Evolutionary conservation across 2,113 vertebrate genomes (phyloP), one percentile per base, ranked within the genome.

Genomic region (Carlito syrichta): DNA sequence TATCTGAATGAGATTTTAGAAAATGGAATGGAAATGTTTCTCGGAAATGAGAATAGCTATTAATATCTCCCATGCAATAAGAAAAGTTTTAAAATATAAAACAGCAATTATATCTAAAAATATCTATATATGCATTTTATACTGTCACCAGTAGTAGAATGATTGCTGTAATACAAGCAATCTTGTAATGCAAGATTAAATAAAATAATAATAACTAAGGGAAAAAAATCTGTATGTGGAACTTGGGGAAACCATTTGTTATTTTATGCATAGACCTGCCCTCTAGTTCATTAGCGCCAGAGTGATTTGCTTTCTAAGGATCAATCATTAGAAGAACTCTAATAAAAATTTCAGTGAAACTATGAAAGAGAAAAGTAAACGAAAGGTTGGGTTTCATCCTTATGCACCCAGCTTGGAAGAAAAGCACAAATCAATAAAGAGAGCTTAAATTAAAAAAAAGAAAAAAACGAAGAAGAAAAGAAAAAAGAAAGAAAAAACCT

Each of bases 351-450:
- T 79, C 48, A 91, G 30, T 40, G 45, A 91, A 98, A 96, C 94
- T 63, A 95, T 79, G 95, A 77, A 94, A 78, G 95, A 97, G 83
- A 95, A 77, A 94, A 98, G 90, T 69, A 92, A 98, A 97, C 12
- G 50, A 94, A 98, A 97, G 82, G 71, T 82, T 79, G 19, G 48
- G 23, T 78, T 96, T 89, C 69, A 92, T 89, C 91, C 90, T 96
- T 91, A 25, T 50, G 58, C 52, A 11, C 62, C 52, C 76, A 77
- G 63, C n/a, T 54, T 85, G 17, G 60, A 95, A 68, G 81, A 96
- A 92, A 89, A 88, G 54, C 45, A 43, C 69, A 97, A 97, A 96
- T 81, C 94, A 81, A 45, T 83, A 71, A 63, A 84, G 27, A 40
- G 32, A 91, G 69, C 73, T 89, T 79, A 52, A 73, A 85, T 89